Conservation (phyloP, 2,113 vertebrate species). For the Phyllostomus discolor region DNA sequence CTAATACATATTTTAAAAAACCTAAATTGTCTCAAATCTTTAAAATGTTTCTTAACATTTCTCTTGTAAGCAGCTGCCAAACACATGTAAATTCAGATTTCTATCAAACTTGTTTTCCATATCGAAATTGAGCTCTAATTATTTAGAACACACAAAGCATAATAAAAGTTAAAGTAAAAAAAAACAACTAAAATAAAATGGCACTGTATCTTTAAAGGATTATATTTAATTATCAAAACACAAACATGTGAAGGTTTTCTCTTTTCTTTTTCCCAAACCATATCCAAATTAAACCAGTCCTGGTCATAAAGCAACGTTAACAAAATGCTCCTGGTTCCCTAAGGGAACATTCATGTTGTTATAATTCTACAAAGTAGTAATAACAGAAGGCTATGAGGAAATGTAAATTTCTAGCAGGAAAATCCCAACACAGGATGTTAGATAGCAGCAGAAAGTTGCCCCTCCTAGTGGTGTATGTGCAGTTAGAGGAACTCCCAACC, state of each 20-base stretch:
- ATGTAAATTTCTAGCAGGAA: constrained; percentile 33
- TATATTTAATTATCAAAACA: neutral
- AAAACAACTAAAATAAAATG: constrained; percentile 21
- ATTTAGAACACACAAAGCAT: constrained; percentile 13
- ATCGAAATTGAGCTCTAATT: neutral
- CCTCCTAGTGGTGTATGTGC: neutral
- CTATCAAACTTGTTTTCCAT: neutral
- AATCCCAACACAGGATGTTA: constrained; percentile 42
- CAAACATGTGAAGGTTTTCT: neutral
- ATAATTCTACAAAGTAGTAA: neutral
- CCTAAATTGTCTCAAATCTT: neutral
- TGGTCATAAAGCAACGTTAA: constrained; percentile 41
- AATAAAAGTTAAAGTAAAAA: constrained; percentile 22
- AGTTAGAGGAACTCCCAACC: neutral
- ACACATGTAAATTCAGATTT: constrained; percentile 33
- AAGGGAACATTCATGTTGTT: neutral
- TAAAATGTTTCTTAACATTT: constrained; percentile 12
- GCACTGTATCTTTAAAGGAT: neutral
- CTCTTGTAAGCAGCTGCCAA: neutral
- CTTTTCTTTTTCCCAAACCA: constrained; percentile 11
- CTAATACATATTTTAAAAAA: neutral
- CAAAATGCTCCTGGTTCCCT: constrained; percentile 7
- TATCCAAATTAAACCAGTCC: constrained; percentile 45
- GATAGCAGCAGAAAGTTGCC: neutral
- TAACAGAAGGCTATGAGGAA: neutral